phyloP scores from a whole-genome alignment of 1,140 invertebrate genomes.

The Monochamus saltuarius region DNA sequence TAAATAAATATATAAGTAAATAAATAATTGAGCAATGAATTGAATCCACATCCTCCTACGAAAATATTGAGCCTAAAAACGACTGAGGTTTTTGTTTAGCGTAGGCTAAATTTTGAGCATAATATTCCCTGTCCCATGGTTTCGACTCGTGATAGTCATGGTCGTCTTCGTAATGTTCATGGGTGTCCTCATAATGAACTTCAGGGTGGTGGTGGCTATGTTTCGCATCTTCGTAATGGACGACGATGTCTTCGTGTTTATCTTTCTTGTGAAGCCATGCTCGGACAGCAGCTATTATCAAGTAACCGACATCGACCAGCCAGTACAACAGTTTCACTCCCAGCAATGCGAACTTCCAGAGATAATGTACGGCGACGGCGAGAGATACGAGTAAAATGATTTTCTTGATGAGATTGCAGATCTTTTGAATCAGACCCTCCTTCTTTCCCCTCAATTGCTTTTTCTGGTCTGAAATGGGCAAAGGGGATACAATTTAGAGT shows the following conservation, averaged over 20 bases:
- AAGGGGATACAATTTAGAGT: too few relatives aligned
- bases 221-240: background rate
- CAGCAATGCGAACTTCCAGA: background rate
- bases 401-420: conserved; percentile 1
- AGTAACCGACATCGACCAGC: conserved; percentile 8
- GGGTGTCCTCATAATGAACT: background rate
- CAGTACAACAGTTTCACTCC: conserved; percentile 9
- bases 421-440: conserved; percentile 6
- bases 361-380: background rate
- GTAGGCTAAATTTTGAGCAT: background rate
- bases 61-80: background rate
- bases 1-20: too few relatives aligned
- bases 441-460: too few relatives aligned
- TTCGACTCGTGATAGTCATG: conserved; percentile 5
- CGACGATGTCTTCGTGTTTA: background rate
- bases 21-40: background rate
- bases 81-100: background rate
- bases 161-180: background rate
- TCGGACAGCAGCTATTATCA: background rate
- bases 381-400: background rate
- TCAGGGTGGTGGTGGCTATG: background rate
- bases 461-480: too few relatives aligned
- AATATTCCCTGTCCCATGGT: background rate
- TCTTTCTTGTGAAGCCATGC: conserved; percentile 4
- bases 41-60: background rate